These are phyloP conservation scores for Neomonachus schauinslandi DNA, from an alignment of 2,113 vertebrate genomes.

Conservation along the genomic window DNA sequence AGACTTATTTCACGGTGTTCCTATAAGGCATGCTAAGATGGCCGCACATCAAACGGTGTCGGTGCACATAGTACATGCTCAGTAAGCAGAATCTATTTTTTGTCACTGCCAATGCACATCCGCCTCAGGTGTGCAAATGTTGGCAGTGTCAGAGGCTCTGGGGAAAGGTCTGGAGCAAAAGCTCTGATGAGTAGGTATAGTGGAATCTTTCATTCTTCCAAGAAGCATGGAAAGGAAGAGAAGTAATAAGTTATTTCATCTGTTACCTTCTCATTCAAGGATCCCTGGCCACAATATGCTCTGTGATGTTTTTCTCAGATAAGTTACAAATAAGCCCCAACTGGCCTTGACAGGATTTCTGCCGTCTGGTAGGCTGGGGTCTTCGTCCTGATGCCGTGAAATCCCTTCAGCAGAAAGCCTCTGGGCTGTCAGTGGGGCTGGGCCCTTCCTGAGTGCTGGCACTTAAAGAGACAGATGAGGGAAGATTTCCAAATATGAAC, in stretches of 20 bases:
- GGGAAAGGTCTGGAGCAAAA: not conserved
- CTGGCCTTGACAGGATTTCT: constrained; percentile 69
- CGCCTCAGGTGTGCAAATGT: not conserved
- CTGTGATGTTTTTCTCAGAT: constrained; percentile 73
- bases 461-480: constrained; percentile 55
- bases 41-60: not conserved
- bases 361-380: constrained; percentile 52
- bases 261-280: constrained; percentile 39
- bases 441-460: constrained; percentile 50
- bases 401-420: constrained; percentile 62
- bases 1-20: not conserved
- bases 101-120: not conserved
- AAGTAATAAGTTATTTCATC: constrained; percentile 33
- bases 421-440: not conserved
- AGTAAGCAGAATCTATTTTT: not conserved
- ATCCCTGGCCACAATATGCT: constrained; percentile 45
- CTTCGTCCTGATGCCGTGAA: constrained; percentile 57
- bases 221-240: not conserved
- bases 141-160: not conserved
- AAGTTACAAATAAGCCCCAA: constrained; percentile 62
- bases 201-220: not conserved
- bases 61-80: not conserved
- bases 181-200: not conserved
- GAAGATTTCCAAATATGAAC: constrained; percentile 47
- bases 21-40: not conserved